Evolutionary conservation across 2,113 vertebrate genomes (phyloP), one percentile per base, ranked within the genome.

Genomic region (Nematolebias whitei): DNA sequence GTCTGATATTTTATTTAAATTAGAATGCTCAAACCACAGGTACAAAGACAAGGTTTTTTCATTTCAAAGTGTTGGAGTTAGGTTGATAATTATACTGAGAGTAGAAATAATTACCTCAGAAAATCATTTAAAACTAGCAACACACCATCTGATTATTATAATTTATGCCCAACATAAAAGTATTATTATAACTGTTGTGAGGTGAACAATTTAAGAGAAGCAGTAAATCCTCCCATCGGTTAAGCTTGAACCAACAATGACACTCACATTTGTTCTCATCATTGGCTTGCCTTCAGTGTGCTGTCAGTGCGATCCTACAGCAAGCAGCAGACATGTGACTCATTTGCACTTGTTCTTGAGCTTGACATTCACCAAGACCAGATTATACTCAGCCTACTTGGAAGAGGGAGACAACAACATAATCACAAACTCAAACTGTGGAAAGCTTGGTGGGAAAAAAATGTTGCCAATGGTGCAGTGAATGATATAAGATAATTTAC

Each of bases 321-420:
- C 12, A 48, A 19, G 40, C 51, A 38, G 39, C 23, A 22, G 29
- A 63, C 74, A 78, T 54, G 67, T 75, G 77, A 72, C 67, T 71
- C 63, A 44, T 69, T 47, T 69, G 55, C 59, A 58, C 71, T 76
- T 55, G 51, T 75, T 80, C 52, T 66, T 70, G 55, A 41, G 56
- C 53, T 48, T 71, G 68, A 76, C 60, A 41, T 41, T 41, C 40
- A 41, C 40, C 40, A 41, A 41, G 40, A 13, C 40, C 40, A 41
- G 40, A 41, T 41, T 41, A 41, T 41, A 41, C 40, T 41, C 40
- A 41, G 40, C 40, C 40, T 41, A 15, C 40, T 41, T 41, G 40
- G 13, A 41, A 41, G 40, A 15, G 40, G 15, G 40, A 41, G 40
- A 15, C 40, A 41, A 14, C 40, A 14, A 15, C 40, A 41, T 41